Evolutionary conservation across 37 sponge, comb jelly and placozoan species (phyloP), one percentile per base, ranked within the genome.

Genomic region (Theonella swinhoei): DNA sequence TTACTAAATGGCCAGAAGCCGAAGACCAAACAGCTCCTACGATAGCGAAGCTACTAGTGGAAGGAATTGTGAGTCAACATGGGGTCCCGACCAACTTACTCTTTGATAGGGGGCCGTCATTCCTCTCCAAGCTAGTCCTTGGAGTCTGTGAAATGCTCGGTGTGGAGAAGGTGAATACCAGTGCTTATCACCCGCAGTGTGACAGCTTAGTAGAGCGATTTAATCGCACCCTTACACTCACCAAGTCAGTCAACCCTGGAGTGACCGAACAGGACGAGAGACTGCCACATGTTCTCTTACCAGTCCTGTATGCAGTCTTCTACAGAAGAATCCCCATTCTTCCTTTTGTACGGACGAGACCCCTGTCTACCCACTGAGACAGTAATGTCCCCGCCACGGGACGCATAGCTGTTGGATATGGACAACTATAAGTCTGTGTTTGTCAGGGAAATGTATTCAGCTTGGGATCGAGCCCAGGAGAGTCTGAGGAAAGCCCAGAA

Each of bases 1-100:
- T 90, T 0, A 81, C 91, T 20, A 85, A 85, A 40, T 90, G 91
- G 87, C 87, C 91, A 30, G 91, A 91, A 20, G 42, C 70, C 8
- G 3, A 68, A 17, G 84, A 86, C 43, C 91, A 86, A 31, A 73
- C 82, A 71, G 86, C 91, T 14, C 59, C 59, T 34, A 90, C 91
- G 3, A 82, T 90, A 30, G 91, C 91, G 24, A 61, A 60, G 14
- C 71, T 90, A 0, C 38, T 90, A 36, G 80, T 90, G 54, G 81
- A 80, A 69, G n/a, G 84, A n/a, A 68, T 90, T 66, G 42, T 90
- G 19, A 70, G 85, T 36, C 60, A 85, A 3, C 90, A 85, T 80
- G 91, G 91, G 65, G 91, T 90, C 0, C 91, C 91, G 11, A 11
- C 66, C 14, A 77, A 80, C 33, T 1, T 90, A 11, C 38, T 80